These are phyloP conservation scores for Megaleporinus macrocephalus DNA, from an alignment of 2,113 vertebrate species.

Conservation along the genomic window DNA sequence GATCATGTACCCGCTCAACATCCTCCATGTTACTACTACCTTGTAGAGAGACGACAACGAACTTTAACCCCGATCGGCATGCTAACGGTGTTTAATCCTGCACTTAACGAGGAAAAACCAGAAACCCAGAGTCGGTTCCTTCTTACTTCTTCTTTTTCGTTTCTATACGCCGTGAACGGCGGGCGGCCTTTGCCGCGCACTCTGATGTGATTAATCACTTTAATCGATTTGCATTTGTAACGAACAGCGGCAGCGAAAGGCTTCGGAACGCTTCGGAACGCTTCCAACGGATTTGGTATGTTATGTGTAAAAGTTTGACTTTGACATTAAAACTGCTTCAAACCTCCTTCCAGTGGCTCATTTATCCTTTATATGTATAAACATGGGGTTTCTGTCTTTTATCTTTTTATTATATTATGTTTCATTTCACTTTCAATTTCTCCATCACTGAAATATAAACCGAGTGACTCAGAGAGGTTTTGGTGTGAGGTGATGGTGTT, in stretches of 20 bases:
- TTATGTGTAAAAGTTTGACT: constrained; percentile 80
- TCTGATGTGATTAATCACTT: constrained; percentile 69
- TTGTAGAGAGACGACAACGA: constrained; percentile 72
- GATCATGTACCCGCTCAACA: constrained; percentile 22
- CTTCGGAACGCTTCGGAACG: constrained; percentile 58
- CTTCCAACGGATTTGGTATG: constrained; percentile 74
- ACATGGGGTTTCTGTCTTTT: neutral
- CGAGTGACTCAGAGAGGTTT: too few species aligned
- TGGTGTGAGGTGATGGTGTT: too few species aligned
- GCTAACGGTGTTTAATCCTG: constrained; percentile 79
- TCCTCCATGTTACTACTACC: constrained; percentile 56
- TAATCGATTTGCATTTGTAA: constrained; percentile 71
- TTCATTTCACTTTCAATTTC: too few species aligned
- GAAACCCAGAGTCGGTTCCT: constrained; percentile 42
- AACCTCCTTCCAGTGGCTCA: constrained; percentile 52
- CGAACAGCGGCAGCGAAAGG: constrained; percentile 55
- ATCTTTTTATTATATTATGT: neutral
- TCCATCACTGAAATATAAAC: too few species aligned
- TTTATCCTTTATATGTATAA: too few species aligned
- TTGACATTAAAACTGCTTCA: constrained; percentile 81
- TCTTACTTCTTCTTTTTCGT: constrained; percentile 57
- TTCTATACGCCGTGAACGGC: constrained; percentile 54
- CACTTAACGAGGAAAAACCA: constrained; percentile 70
- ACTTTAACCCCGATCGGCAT: constrained; percentile 77
- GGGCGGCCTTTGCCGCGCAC: constrained; percentile 61